A percentile compares a stretch with the other conserved stretches of the same genome.
Evolutionary conservation across 2,888 invertebrate genomes (phyloP).

Genomic region (Rhogogaster chlorosoma): DNA sequence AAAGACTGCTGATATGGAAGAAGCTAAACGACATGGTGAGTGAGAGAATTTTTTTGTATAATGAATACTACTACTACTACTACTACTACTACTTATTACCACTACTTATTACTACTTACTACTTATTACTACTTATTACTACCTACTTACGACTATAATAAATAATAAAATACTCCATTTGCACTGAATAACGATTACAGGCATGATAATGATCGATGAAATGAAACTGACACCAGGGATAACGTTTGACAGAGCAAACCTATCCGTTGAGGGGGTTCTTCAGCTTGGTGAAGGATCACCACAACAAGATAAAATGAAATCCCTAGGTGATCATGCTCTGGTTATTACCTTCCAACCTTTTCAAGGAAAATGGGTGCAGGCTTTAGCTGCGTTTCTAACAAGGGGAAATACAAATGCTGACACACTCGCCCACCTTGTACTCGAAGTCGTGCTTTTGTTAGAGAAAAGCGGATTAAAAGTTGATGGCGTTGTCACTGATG

Average conservation of each 20-base stretch:
- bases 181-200: neutral
- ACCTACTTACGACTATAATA: no score
- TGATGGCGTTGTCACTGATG: no score
- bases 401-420: conserved; percentile 1
- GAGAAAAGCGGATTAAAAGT: no score
- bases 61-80: no score
- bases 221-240: conserved; percentile 5
- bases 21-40: conserved; percentile 1
- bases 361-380: neutral
- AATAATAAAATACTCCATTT: neutral
- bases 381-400: neutral
- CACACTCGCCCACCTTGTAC: conserved; percentile 1
- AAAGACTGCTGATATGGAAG: neutral
- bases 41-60: no score
- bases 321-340: conserved; percentile 10
- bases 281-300: neutral
- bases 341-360: conserved; percentile 3
- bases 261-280: conserved; percentile 5
- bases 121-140: no score
- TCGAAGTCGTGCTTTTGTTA: neutral
- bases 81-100: no score
- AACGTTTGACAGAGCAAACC: conserved; percentile 7
- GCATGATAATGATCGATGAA: conserved; percentile 13
- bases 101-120: no score
- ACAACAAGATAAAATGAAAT: neutral